These are phyloP conservation scores for Aporrectodea caliginosa DNA, from an alignment of 1,140 invertebrate species.

Conservation along the genomic window DNA sequence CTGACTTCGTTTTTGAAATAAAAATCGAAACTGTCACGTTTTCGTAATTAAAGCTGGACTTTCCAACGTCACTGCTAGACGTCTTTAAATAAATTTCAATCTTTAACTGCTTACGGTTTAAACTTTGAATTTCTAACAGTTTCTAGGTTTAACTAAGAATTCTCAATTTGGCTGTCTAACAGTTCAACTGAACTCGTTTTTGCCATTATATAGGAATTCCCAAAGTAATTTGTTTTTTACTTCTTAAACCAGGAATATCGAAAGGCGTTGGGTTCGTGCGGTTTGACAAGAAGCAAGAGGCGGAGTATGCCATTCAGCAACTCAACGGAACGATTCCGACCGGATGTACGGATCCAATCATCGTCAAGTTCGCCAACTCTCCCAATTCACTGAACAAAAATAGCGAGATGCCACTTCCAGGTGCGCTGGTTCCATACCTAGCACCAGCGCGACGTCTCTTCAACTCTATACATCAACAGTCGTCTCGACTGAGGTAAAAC, in stretches of 20 bases:
- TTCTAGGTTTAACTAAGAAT: no score
- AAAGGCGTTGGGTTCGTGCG: slow-evolving; percentile 99
- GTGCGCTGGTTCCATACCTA: slow-evolving; percentile 73
- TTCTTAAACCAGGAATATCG: slow-evolving; percentile 92
- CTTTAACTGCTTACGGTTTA: no score
- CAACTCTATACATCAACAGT: slow-evolving; percentile 86
- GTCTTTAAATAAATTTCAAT: no score
- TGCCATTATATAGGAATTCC: no score
- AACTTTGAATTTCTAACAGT: no score
- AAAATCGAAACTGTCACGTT: no score
- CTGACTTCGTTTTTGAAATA: no score
- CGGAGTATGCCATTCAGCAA: slow-evolving; percentile 94
- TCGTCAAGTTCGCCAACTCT: slow-evolving; percentile 98
- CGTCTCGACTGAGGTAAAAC: slow-evolving; percentile 80
- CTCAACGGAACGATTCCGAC: slow-evolving; percentile 92
- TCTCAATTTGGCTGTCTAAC: no score
- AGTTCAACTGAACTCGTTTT: no score
- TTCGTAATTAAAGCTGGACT: no score
- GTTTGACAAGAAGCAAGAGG: slow-evolving; percentile 95
- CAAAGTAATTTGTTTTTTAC: no score
- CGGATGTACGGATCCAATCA: slow-evolving; percentile 85
- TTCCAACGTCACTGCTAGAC: no score
- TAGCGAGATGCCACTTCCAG: slow-evolving; percentile 38
- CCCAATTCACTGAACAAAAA: slow-evolving; percentile 52
- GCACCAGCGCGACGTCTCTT: slow-evolving; percentile 71